A percentile compares a stretch with the other conserved stretches of the same genome.
These are phyloP conservation scores for Camponotus floridanus DNA, from an alignment of 1,140 invertebrate genomes.

Conservation along the genomic window DNA sequence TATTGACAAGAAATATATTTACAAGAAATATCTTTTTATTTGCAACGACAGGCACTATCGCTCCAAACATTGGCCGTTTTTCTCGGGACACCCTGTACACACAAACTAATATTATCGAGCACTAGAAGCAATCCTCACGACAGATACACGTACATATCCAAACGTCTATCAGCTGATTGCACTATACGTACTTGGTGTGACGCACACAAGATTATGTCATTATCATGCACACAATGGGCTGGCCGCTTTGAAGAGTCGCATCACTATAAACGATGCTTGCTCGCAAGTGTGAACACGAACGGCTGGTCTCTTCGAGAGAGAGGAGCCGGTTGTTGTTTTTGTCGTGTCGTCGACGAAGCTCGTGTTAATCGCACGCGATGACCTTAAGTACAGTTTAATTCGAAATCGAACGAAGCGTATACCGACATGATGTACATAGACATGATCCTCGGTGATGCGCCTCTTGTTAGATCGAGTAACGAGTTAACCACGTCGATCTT, in stretches of 20 bases:
- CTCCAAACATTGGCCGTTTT: slow-evolving; percentile 1
- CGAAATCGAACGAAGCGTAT: not conserved
- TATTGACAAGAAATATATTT: not conserved
- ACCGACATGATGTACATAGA: not conserved
- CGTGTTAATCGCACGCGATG: slow-evolving; percentile 19
- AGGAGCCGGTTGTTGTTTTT: slow-evolving; percentile 8
- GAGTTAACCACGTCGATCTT: slow-evolving; percentile 25
- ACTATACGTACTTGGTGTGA: slow-evolving; percentile 11
- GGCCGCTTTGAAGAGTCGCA: slow-evolving; percentile 31
- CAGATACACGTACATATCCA: slow-evolving; percentile 55
- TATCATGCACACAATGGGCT: not conserved
- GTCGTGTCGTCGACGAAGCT: not conserved
- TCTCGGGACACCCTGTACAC: slow-evolving; percentile 1
- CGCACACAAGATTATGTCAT: slow-evolving; percentile 57
- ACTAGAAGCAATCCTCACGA: slow-evolving; percentile 60
- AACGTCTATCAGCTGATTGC: slow-evolving; percentile 28
- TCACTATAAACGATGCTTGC: slow-evolving; percentile 9
- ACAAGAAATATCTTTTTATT: not conserved
- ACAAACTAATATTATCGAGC: slow-evolving; percentile 21
- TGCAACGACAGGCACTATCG: not conserved
- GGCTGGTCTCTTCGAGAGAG: slow-evolving; percentile 18
- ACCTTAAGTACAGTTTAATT: not conserved
- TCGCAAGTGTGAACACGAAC: not conserved
- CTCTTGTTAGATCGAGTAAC: not conserved
- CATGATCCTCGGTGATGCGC: not conserved